Conservation (phyloP, 2,113 vertebrate species). For the Oreochromis aureus region DNA sequence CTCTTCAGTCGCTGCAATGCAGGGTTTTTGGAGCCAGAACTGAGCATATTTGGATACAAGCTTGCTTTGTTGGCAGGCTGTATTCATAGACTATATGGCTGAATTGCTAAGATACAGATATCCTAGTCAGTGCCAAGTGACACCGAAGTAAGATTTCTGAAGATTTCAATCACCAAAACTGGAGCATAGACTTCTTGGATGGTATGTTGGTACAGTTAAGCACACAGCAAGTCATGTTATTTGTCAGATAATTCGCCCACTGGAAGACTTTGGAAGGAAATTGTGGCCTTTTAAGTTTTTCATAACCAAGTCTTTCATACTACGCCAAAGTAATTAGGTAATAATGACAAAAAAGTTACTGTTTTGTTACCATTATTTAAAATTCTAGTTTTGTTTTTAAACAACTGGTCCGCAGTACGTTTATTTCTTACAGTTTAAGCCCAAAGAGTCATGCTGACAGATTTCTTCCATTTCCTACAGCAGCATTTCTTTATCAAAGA, state of each 20-base stretch:
- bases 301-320: neutral
- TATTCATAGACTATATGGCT: neutral
- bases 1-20: neutral
- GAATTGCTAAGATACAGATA: neutral
- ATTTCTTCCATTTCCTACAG: neutral
- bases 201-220: neutral
- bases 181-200: neutral
- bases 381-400: neutral
- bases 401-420: fast-evolving
- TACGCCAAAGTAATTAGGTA: neutral
- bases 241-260: neutral
- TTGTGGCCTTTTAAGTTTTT: neutral
- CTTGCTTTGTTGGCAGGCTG: neutral
- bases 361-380: neutral
- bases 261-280: neutral
- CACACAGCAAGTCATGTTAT: neutral
- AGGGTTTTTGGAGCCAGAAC: neutral
- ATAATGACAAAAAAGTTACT: neutral
- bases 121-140: neutral
- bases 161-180: neutral
- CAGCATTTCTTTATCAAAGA: neutral
- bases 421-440: neutral
- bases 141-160: neutral
- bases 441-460: neutral
- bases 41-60: neutral